phyloP scores from a whole-genome alignment of 2,888 invertebrate species.

The Drosophila hawaiiensis region DNA sequence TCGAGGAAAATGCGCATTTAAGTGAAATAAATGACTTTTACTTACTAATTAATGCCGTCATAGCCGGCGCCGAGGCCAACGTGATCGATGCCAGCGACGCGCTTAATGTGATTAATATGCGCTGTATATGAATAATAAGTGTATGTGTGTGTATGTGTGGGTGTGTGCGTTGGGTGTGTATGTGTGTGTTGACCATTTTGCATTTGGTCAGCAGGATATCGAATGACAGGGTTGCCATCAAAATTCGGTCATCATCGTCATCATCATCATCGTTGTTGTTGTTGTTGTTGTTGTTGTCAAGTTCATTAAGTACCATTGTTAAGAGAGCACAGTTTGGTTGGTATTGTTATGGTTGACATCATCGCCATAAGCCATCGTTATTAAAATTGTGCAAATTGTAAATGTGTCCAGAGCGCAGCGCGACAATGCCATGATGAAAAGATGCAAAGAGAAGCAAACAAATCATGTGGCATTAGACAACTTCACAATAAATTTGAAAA shows the following conservation, averaged over 20 bases:
- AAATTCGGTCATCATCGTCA: slow-evolving; percentile 13
- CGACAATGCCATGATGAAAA: slow-evolving; percentile 50
- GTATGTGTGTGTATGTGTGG: slow-evolving; percentile 12
- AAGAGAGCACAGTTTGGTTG: slow-evolving; percentile 43
- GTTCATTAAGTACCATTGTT: slow-evolving; percentile 68
- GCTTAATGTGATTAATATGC: slow-evolving; percentile 95
- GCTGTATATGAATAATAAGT: slow-evolving; percentile 86
- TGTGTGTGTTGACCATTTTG: slow-evolving; percentile 30
- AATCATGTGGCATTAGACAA: slow-evolving; percentile 54
- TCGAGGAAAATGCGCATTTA: slow-evolving; percentile 73
- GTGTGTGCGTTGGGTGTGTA: no score
- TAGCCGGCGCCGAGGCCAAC: slow-evolving; percentile 95
- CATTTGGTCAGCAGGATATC: slow-evolving; percentile 63
- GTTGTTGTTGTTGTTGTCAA: slow-evolving; percentile 42
- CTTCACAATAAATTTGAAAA: slow-evolving; percentile 31
- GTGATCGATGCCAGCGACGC: slow-evolving; percentile 94
- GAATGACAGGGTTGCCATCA: slow-evolving; percentile 47
- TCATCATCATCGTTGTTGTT: slow-evolving; percentile 26
- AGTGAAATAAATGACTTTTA: slow-evolving; percentile 85
- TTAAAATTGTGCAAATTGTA: slow-evolving; percentile 75
- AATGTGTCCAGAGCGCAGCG: slow-evolving; percentile 57
- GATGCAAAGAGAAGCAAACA: slow-evolving; percentile 40
- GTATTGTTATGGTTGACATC: slow-evolving; percentile 40
- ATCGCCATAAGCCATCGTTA: slow-evolving; percentile 67
- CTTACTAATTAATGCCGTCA: slow-evolving; percentile 96